These are phyloP conservation scores for Tyrophagus putrescentiae DNA, from an alignment of 1,140 invertebrate species.

Conservation along the genomic window DNA sequence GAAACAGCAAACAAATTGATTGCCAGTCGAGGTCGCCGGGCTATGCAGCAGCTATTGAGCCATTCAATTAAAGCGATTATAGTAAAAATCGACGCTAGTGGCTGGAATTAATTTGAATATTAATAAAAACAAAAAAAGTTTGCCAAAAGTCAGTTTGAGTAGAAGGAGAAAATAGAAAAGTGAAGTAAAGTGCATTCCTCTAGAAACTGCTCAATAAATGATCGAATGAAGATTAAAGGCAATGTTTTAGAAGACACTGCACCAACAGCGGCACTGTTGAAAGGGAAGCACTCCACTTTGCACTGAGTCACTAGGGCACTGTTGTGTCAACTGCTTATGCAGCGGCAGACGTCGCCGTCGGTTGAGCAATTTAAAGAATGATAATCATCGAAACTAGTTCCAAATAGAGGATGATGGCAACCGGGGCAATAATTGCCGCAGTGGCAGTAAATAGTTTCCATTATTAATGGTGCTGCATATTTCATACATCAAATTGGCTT, in stretches of 20 bases:
- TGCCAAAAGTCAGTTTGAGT: not conserved
- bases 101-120: constrained; percentile 9
- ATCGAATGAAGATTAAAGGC: no score
- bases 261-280: no score
- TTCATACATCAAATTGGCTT: constrained; percentile 7
- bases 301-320: no score
- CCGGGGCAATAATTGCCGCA: not conserved
- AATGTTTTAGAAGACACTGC: no score
- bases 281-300: no score
- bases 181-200: not conserved
- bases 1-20: no score
- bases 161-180: not conserved
- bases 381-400: not conserved
- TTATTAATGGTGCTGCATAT: constrained; percentile 10
- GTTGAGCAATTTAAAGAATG: constrained; percentile 13
- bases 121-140: constrained; percentile 10
- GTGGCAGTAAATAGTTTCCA: constrained; percentile 14
- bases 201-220: no score
- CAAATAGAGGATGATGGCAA: not conserved
- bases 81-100: not conserved
- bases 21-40: no score
- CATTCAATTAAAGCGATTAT: not conserved
- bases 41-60: not conserved
- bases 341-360: no score
- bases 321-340: no score